Percentiles rank a stretch among this genome's conserved stretches.
Evolutionary conservation across 2,888 invertebrate species (phyloP).

Genomic region (Hydropsyche betteni): DNA sequence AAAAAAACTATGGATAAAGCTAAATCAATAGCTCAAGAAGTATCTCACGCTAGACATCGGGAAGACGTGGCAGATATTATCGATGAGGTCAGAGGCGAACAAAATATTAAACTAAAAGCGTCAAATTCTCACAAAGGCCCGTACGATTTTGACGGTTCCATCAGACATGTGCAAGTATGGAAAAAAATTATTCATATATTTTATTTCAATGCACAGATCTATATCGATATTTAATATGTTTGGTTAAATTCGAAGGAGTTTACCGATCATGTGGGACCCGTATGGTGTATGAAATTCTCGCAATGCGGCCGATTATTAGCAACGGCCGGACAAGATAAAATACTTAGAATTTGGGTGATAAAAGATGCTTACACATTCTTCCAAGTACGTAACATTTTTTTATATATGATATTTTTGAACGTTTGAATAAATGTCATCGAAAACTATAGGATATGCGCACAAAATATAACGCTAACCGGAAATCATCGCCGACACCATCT

Average conservation of each 20-base stretch:
- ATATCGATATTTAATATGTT: too few species aligned
- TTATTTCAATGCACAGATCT: constrained; percentile 13
- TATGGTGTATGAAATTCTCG: constrained; percentile 99
- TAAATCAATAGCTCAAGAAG: constrained; percentile 87
- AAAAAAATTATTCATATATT: background rate
- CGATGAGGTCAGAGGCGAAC: constrained; percentile 82
- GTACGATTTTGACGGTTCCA: constrained; percentile 90
- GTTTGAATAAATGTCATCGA: too few species aligned
- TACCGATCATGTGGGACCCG: constrained; percentile 88
- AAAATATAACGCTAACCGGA: constrained; percentile 89
- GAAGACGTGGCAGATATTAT: constrained; percentile 87
- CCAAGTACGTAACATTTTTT: constrained; percentile 65
- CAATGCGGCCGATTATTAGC: constrained; percentile 94
- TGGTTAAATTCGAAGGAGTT: constrained; percentile 67
- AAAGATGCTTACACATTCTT: constrained; percentile 91
- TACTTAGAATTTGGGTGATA: constrained; percentile 94
- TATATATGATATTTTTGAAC: too few species aligned
- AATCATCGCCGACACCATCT: constrained; percentile 91
- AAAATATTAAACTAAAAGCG: constrained; percentile 89
- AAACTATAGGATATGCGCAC: constrained; percentile 85
- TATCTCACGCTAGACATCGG: constrained; percentile 86
- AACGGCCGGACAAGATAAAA: constrained; percentile 96
- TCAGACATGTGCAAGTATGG: constrained; percentile 84
- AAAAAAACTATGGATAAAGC: constrained; percentile 92
- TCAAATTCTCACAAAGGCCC: constrained; percentile 97